Conservation (phyloP, 2,888 invertebrate species). For the Melinopterus prodromus region DNA sequence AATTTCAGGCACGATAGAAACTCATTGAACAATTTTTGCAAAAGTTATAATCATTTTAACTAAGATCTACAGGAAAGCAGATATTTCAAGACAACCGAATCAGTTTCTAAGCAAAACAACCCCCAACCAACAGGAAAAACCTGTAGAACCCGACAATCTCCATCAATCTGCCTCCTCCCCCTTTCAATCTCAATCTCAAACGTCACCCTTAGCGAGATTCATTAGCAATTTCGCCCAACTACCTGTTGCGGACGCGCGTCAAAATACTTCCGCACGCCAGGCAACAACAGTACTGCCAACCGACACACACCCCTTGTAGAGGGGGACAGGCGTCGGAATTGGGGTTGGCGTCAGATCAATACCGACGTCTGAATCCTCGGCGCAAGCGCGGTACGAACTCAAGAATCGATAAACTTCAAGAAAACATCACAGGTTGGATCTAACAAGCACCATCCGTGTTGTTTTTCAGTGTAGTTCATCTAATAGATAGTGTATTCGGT, state of each 20-base stretch:
- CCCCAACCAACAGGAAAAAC: too few species aligned
- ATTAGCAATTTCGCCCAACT: neutral
- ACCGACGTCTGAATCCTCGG: neutral
- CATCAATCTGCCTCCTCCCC: too few species aligned
- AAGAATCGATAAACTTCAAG: neutral
- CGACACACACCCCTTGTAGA: neutral
- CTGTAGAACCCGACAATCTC: too few species aligned
- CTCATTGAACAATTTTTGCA: too few species aligned
- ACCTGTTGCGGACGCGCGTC: neutral
- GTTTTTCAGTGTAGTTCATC: neutral
- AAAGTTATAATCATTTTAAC: too few species aligned
- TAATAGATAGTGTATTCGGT: neutral
- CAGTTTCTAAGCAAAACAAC: too few species aligned
- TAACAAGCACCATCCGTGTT: neutral
- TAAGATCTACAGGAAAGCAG: too few species aligned
- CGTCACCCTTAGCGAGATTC: too few species aligned
- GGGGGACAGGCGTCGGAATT: neutral
- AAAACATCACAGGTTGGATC: neutral
- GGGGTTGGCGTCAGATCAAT: neutral
- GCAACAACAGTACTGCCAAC: neutral
- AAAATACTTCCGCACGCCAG: neutral
- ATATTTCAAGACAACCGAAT: too few species aligned
- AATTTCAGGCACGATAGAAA: too few species aligned
- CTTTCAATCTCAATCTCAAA: too few species aligned
- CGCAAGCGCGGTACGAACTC: neutral